phyloP scores from a whole-genome alignment of 1,140 invertebrate genomes.

The Archegozetes longisetosus region DNA sequence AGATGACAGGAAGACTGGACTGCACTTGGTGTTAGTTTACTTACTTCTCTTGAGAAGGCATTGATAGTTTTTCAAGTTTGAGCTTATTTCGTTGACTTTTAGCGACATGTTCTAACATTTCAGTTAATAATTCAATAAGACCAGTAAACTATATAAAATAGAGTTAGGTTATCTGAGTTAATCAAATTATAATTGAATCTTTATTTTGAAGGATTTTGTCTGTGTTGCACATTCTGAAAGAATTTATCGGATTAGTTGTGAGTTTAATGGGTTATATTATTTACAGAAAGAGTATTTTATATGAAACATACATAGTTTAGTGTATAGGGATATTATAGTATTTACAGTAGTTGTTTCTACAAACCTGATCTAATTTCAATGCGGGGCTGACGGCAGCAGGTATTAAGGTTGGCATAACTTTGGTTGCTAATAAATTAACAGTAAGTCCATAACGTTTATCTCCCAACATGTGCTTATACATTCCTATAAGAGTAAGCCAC shows the following conservation, averaged over 20 bases:
- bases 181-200: not conserved
- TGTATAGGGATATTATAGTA: no score
- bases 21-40: no score
- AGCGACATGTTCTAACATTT: conserved; percentile 24
- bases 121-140: conserved; percentile 22
- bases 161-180: no score
- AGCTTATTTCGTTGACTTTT: conserved; percentile 25
- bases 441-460: conserved; percentile 73
- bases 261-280: no score
- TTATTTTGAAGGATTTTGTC: not conserved
- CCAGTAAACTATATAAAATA: conserved; percentile 19
- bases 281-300: no score
- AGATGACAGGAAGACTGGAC: not conserved
- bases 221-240: not conserved
- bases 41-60: conserved; percentile 22
- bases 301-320: no score
- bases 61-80: conserved; percentile 22
- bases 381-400: conserved; percentile 82
- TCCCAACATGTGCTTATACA: conserved; percentile 74
- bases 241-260: not conserved
- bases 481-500: conserved; percentile 51
- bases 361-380: conserved; percentile 64
- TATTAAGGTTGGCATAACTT: conserved; percentile 76
- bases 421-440: conserved; percentile 78
- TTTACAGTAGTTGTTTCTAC: no score